Base-by-base conservation (phyloP, 1,140 invertebrate species). In the Hormaphis cornu region DNA sequence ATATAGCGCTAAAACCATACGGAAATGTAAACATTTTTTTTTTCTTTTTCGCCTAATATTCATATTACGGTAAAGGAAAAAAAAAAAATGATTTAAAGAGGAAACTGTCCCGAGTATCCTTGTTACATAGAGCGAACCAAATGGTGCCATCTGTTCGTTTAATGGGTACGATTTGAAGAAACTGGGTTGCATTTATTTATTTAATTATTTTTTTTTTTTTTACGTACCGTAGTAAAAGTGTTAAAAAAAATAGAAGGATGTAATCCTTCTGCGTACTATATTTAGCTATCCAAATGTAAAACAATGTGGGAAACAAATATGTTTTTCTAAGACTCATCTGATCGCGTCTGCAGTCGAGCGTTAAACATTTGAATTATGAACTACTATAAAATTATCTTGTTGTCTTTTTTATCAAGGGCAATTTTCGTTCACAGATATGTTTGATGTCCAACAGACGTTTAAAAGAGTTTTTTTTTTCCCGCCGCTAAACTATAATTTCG, bases 101-200 rank as follows among this genome's bases (percentile, higher is more conserved):
- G 44, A 66, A 66, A 50, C 42, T 28, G 28, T 50, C 44, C 5
- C n/a, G 16, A n/a, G 16, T n/a, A n/a, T n/a, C 42, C 40, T 35
- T 46, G 4, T 24, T 44, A 16, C 40, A 8, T 37, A 8, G 6
- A n/a, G 18, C 44, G 18, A 66, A 66, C 44, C 12, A 50, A 63
- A 66, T 35, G 44, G 50, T 66, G 18, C 61, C 61, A 66, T 66
- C 26, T 66, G 61, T 50, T 66, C 61, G 42, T 66, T 66, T 66
- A 66, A 66, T 46, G 58, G 58, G 37, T 46, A 50, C 18, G 40
- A 66, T 66, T 66, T 33, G 44, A 33, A 33, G 9, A 33, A 58
- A 66, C 61, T 50, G 42, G 61, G 44, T 66, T 44, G 35, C 33
- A 12, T 20, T 30, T 33, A n/a, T 54, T 20, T 54, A 26, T 54